Conservation (phyloP, 30 jellyfish, hydroid and myxozoan genomes). For the Mastigias papua region DNA sequence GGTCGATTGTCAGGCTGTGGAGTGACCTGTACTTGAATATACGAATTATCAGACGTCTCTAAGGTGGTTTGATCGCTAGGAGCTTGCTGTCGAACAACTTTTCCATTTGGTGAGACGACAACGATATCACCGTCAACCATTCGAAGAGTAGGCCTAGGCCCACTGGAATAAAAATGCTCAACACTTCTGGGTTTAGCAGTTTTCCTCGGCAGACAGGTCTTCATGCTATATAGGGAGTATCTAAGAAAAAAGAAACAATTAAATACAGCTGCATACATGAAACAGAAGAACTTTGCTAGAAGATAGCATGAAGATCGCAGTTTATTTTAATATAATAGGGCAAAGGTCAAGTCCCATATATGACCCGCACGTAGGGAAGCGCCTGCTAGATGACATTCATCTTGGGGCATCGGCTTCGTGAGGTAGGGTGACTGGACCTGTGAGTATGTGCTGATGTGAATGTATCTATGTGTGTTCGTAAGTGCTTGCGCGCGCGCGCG, state of each 20-base stretch:
- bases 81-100: conserved; percentile 51
- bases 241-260: background rate
- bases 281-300: no score
- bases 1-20: conserved; percentile 22
- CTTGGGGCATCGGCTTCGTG: no score
- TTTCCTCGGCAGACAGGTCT: conserved; percentile 65
- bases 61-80: conserved; percentile 61
- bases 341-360: no score
- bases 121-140: conserved; percentile 74
- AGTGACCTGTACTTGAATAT: conserved; percentile 28
- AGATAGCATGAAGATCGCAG: no score
- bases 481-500: no score
- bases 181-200: conserved; percentile 54
- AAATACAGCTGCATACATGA: no score
- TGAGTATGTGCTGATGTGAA: no score
- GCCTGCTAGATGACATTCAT: no score
- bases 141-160: conserved; percentile 77
- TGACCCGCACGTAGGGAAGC: no score
- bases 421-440: no score
- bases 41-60: conserved; percentile 50
- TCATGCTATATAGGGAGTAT: conserved; percentile 61
- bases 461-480: no score
- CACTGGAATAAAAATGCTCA: conserved; percentile 72
- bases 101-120: conserved; percentile 65
- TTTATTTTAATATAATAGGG: no score